Evolutionary conservation across 2,113 vertebrate genomes (phyloP), one percentile per base, ranked within the genome.

Genomic region (Epinephelus cyanopodus): DNA sequence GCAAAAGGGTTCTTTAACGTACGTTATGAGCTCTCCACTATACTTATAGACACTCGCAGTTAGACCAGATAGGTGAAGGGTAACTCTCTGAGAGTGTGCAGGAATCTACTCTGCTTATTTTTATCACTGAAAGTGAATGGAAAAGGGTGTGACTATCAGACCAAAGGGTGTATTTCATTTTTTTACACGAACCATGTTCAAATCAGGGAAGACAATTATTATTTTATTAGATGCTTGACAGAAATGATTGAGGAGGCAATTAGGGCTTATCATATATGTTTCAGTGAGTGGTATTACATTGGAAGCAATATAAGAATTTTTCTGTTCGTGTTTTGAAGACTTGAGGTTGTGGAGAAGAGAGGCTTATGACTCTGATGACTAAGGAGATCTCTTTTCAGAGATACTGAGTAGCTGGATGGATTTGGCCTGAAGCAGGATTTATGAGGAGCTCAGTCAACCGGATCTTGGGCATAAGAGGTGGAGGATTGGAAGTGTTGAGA

Each of bases 31-130:
- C 61, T 37, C 54, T 78, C 18, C 29, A 5, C 33, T 60, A 10
- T 23, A 56, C 33, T 66, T 25, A 47, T 2, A 48, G 53, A 53
- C 27, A 67, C 62, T 77, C 39, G 58, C 5, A 25, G 21, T 78
- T 42, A 21, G 50, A 65, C 48, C 37, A 80, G 58, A 70, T 45
- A 71, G n/a, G 62, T 61, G 62, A 80, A 77, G 37, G 45, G 57
- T 50, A 47, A 21, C 27, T 25, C 39, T 65, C 52, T 21, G 42
- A 42, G 42, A 45, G 42, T 45, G 42, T 45, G 2, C 42, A 29
- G 13, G 6, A 69, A 68, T 74, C 63, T 52, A 56, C 37, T 64
- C 17, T 73, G 56, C 63, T 47, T 74, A 21, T 52, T 77, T 54
- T 84, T 57, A 61, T 23, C 1, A 1, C 21, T 54, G 17, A 25